Evolutionary conservation across 2,888 invertebrate species (phyloP), one percentile per base, ranked within the genome.

Genomic region (Pegoplata infirma): DNA sequence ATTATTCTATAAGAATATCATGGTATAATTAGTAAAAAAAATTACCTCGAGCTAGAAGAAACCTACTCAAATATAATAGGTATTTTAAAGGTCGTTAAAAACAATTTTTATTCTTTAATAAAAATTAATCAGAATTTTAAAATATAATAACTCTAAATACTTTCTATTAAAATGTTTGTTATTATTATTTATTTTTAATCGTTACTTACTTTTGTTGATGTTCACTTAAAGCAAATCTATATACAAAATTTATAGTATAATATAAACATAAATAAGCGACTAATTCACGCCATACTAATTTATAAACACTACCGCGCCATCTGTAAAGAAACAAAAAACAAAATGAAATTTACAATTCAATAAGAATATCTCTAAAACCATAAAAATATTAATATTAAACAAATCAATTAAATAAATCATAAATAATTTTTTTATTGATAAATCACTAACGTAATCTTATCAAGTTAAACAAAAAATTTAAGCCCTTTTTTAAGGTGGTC

Each of bases 221-320:
- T 82, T 94, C 93, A 86, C 92, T 94, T 87, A 97, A 92, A 56
- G 93, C 95, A 89, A 94, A 95, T 90, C 97, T 93, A 91, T 98
- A 98, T 82, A 94, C 90, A 84, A 97, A 91, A 90, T 96, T 97
- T 88, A 98, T 95, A 84, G 94, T 92, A 90, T 95, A 96, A 91
- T 97, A 98, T 83, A 97, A 90, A 84, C 93, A 91, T 88, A 96
- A 92, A 91, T 97, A 98, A 72, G 96, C 95, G 86, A 97, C 90
- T 82, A 97, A 91, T 91, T 98, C 98, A 84, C 97, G 93, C 97
- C 97, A 98, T 81, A 98, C 94, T 89, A 98, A 91, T 92, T 98
- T 98, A 92, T 98, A 98, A 47, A 98, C 97, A 88, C 97, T 97
- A 85, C 97, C 97, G 87, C 95, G 92, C 98, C 98, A 98, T 93